A percentile compares a stretch with the other conserved stretches of the same genome.
Evolutionary conservation across 2,888 invertebrate species (phyloP).

Genomic region (Pegoplata infirma): DNA sequence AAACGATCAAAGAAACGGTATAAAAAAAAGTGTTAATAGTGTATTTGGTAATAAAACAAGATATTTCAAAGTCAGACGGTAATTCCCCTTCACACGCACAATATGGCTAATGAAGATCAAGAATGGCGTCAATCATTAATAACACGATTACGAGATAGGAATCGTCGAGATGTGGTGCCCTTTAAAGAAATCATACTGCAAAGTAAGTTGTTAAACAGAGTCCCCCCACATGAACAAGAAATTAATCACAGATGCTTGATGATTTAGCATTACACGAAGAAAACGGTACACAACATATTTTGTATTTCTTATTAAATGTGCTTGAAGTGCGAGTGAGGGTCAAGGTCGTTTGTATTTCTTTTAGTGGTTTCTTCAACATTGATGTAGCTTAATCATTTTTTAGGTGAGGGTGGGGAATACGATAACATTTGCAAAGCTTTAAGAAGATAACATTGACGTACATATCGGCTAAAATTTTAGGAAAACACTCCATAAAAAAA

Average conservation of each 20-base stretch:
- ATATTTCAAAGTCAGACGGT: neutral
- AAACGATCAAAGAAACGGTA: neutral
- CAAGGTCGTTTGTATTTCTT: slow-evolving; percentile 47
- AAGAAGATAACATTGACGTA: too few species aligned
- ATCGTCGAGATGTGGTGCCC: slow-evolving; percentile 84
- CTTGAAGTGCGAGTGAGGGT: slow-evolving; percentile 19
- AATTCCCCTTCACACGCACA: neutral
- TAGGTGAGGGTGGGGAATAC: too few species aligned
- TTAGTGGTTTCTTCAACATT: slow-evolving; percentile 5
- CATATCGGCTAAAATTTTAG: too few species aligned
- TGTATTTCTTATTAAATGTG: too few species aligned
- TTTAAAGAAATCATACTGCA: slow-evolving; percentile 89
- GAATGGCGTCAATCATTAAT: slow-evolving; percentile 87
- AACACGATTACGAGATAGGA: slow-evolving; percentile 84
- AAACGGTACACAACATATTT: too few species aligned
- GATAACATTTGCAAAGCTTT: too few species aligned
- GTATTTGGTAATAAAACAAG: neutral
- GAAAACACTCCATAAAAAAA: too few species aligned
- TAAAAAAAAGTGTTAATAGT: neutral
- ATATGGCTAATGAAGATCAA: slow-evolving; percentile 74
- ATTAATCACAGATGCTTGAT: too few species aligned
- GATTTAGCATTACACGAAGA: too few species aligned
- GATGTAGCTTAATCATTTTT: too few species aligned
- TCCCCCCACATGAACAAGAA: neutral
- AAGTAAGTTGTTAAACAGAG: slow-evolving; percentile 85